Evolutionary conservation across 2,797 vertebrate species (phyloP).

Genomic region (Sebastolobus alascanus): DNA sequence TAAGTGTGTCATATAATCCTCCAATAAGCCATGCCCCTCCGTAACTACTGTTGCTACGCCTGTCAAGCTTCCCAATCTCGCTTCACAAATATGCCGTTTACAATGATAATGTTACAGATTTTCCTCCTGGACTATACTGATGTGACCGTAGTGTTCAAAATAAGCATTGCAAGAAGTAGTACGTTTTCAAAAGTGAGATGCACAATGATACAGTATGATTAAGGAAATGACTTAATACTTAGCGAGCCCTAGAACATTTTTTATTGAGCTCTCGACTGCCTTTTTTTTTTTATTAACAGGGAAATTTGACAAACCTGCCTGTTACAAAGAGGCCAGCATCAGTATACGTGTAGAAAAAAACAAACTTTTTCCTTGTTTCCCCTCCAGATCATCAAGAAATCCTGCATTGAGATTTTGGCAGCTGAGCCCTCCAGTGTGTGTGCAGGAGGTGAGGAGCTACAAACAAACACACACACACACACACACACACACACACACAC

Average conservation of each 20-base stretch:
- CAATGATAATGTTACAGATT: background rate
- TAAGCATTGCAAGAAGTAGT: background rate
- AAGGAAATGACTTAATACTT: background rate
- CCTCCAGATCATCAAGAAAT: constrained; percentile 90
- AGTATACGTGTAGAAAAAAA: background rate
- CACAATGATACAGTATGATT: background rate
- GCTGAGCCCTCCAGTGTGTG: constrained; percentile 92
- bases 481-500: constrained; percentile 21
- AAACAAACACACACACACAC: constrained; percentile 22
- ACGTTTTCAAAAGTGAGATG: background rate
- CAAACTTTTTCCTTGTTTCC: constrained; percentile 7
- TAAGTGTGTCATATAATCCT: background rate
- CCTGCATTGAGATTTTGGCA: constrained; percentile 91
- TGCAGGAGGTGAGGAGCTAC: constrained; percentile 87
- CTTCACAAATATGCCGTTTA: too few species aligned
- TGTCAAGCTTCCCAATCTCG: too few species aligned
- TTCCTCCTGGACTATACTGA: background rate
- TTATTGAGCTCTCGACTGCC: background rate
- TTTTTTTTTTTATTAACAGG: background rate
- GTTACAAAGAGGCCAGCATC: background rate
- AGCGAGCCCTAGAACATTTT: background rate
- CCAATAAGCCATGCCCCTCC: background rate
- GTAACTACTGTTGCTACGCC: background rate
- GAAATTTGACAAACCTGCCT: background rate
- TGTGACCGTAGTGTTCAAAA: background rate